Evolutionary conservation across 2,888 invertebrate genomes (phyloP), one percentile per base, ranked within the genome.

Genomic region (Xestia xanthographa): DNA sequence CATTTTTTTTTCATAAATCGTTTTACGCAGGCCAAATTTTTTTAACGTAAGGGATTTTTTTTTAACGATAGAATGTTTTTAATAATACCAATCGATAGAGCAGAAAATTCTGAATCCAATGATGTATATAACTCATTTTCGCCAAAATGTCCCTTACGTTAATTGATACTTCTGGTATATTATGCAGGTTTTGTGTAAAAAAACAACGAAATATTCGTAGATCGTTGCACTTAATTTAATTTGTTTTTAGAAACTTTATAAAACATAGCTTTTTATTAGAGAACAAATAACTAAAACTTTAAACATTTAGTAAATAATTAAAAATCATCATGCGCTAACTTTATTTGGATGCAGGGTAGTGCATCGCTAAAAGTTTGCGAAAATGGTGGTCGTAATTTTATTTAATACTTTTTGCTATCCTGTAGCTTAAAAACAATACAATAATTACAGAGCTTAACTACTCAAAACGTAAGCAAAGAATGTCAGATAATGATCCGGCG

Each of bases 381-480:
- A 17, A 53, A n/a, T 20, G 48, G 14, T 17, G 0, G 17, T 26
- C 26, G 8, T 20, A 41, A 48, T 41, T 60, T 68, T 11, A 41
- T 60, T 76, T 34, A 6, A 53, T 56, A 50, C 3, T 20, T 60
- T 5, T 65, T 9, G 6, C 11, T 34, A 20, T 11, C 20, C 38
- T 22, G 14, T 29, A 29, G 6, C n/a, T 50, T 8, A n/a, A n/a
- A 22, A 72, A 66, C n/a, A 84, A 56, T 60, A 34, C 17, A 41
- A 41, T 58, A 80, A 66, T 62, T 29, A 80, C 45, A 62, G 14
- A 68, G 85, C 53, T 81, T 75, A 60, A 67, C 81, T 66, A 62
- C 70, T 75, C 65, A 62, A 62, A 66, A 69, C 56, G 34, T 60
- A 83, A 87, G 78, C 75, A 84, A 84, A 84, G 70, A 86, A 86